phyloP scores from a whole-genome alignment of 2,113 vertebrate genomes.

The Syngnathus typhle region DNA sequence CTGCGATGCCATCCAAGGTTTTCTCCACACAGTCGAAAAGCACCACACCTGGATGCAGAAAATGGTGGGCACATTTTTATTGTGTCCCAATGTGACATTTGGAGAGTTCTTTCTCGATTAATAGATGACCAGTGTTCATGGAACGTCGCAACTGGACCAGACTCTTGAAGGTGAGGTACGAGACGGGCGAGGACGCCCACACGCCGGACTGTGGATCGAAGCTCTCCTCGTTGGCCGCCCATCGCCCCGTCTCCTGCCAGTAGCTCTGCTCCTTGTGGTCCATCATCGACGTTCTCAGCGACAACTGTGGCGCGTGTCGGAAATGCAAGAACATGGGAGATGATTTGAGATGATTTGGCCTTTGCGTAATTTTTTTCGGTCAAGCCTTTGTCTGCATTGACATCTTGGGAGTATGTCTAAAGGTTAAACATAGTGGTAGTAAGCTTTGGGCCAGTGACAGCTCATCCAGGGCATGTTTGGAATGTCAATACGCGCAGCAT shows the following conservation, averaged over 20 bases:
- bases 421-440: slow-evolving; percentile 45
- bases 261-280: slow-evolving; percentile 70
- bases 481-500: slow-evolving; percentile 57
- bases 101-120: not conserved
- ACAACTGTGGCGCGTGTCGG: slow-evolving; percentile 64
- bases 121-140: slow-evolving; percentile 75
- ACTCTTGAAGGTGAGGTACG: slow-evolving; percentile 87
- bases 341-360: slow-evolving; percentile 27
- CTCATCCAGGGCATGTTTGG: slow-evolving; percentile 45
- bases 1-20: slow-evolving; percentile 69
- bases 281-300: slow-evolving; percentile 77
- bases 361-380: slow-evolving; percentile 3
- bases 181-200: slow-evolving; percentile 79
- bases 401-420: slow-evolving; percentile 29
- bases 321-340: not conserved
- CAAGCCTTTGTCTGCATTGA: slow-evolving; percentile 17
- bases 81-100: not conserved
- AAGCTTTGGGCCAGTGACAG: slow-evolving; percentile 24
- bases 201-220: slow-evolving; percentile 67
- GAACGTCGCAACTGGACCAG: slow-evolving; percentile 75
- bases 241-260: slow-evolving; percentile 83
- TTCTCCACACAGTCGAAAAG: slow-evolving; percentile 75
- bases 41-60: slow-evolving; percentile 66
- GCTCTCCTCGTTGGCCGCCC: slow-evolving; percentile 80
- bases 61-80: not conserved